Conservation (phyloP, 2,113 vertebrate genomes). For the Triplophysa siluroides region DNA sequence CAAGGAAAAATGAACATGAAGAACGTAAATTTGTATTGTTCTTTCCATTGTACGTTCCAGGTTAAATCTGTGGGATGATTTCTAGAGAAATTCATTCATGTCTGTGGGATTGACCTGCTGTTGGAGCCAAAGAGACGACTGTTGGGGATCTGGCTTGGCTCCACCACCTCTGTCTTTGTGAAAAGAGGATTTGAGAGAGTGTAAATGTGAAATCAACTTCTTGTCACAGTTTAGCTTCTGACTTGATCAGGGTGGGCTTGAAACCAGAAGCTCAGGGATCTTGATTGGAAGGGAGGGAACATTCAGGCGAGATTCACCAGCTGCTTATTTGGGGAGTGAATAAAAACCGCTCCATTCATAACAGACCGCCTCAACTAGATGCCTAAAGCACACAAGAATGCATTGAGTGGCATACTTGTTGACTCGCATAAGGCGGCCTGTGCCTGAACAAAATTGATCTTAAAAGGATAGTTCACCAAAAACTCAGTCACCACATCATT, state of each 20-base stretch:
- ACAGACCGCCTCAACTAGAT: conserved; percentile 46
- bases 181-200: conserved; percentile 75
- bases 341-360: conserved; percentile 5
- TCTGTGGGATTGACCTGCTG: conserved; percentile 83
- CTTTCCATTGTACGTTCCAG: conserved; percentile 59
- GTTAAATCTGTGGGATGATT: conserved; percentile 82
- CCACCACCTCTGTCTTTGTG: conserved; percentile 69
- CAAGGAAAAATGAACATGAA: neutral
- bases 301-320: conserved; percentile 47
- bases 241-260: conserved; percentile 59
- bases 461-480: conserved; percentile 17
- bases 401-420: conserved; percentile 18
- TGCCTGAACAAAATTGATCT: conserved; percentile 31
- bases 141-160: conserved; percentile 61
- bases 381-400: conserved; percentile 49
- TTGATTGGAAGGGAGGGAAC: conserved; percentile 50
- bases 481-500: neutral
- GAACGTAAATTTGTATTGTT: neutral
- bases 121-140: conserved; percentile 75
- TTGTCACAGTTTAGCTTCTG: conserved; percentile 70
- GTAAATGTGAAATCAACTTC: conserved; percentile 72
- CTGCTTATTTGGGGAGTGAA: conserved; percentile 26
- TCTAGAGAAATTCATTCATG: conserved; percentile 77
- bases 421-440: conserved; percentile 36
- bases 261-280: conserved; percentile 50